Evolutionary conservation across 2,113 vertebrate species (phyloP).

Genomic region (Mionectes macconnelli): DNA sequence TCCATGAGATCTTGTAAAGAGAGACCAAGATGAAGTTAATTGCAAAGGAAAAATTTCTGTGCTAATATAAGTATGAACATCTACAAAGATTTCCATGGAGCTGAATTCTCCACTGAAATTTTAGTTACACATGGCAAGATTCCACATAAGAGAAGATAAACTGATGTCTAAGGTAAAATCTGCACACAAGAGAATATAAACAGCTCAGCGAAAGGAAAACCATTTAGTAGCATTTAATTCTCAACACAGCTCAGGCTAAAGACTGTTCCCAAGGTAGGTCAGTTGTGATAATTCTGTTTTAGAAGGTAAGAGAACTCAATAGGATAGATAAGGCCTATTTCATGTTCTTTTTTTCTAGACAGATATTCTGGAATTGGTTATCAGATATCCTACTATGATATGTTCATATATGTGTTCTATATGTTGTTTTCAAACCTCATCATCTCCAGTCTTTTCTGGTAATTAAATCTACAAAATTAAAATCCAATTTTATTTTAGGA

Average conservation of each 20-base stretch:
- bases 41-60: neutral
- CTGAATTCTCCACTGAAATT: neutral
- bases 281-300: neutral
- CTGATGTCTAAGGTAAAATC: neutral
- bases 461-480: neutral
- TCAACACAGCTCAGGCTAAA: neutral
- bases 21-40: neutral
- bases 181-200: neutral
- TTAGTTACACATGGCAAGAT: neutral
- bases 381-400: neutral
- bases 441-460: neutral
- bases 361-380: neutral
- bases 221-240: neutral
- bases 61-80: neutral
- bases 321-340: neutral
- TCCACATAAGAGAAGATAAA: neutral
- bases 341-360: neutral
- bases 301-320: neutral
- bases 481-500: neutral
- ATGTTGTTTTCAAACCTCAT: neutral
- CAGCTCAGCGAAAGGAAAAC: neutral
- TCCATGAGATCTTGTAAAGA: neutral
- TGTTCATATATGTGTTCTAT: neutral
- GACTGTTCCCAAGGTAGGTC: neutral
- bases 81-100: neutral